Conservation (phyloP, 2,113 vertebrate species). For the Eurystomus gularis region DNA sequence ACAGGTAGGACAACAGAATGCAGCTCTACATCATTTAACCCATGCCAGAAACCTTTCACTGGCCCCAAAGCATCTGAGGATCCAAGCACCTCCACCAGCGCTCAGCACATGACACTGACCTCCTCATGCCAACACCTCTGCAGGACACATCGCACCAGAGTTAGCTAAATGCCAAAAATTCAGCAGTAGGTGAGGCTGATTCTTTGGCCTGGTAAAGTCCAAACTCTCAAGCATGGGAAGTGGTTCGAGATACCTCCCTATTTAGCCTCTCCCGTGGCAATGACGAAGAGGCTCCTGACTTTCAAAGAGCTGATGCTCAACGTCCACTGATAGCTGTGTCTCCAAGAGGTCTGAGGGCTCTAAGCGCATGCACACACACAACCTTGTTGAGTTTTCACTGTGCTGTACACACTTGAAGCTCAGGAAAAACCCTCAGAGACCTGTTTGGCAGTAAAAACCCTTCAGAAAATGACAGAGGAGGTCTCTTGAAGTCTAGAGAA, state of each 20-base stretch:
- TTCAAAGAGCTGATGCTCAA: neutral
- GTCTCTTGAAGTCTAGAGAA: neutral
- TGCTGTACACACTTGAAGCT: neutral
- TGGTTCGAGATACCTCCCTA: neutral
- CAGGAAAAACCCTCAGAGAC: neutral
- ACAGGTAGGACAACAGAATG: neutral
- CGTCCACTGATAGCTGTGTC: neutral
- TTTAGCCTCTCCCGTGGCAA: neutral
- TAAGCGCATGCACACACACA: neutral
- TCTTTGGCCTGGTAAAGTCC: neutral
- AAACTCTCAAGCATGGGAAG: neutral
- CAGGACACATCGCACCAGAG: neutral
- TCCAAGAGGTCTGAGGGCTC: neutral
- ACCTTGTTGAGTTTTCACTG: neutral
- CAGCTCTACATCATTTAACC: neutral
- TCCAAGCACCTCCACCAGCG: neutral
- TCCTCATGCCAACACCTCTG: neutral
- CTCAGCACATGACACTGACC: rapidly evolving
- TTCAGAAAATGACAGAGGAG: neutral
- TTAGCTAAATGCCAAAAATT: neutral
- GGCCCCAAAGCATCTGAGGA: neutral
- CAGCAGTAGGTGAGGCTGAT: neutral
- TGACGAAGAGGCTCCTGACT: neutral
- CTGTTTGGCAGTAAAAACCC: neutral
- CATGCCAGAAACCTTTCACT: neutral